Evolutionary conservation across 2,888 invertebrate genomes (phyloP), one percentile per base, ranked within the genome.

Genomic region (Erannis defoliaria): DNA sequence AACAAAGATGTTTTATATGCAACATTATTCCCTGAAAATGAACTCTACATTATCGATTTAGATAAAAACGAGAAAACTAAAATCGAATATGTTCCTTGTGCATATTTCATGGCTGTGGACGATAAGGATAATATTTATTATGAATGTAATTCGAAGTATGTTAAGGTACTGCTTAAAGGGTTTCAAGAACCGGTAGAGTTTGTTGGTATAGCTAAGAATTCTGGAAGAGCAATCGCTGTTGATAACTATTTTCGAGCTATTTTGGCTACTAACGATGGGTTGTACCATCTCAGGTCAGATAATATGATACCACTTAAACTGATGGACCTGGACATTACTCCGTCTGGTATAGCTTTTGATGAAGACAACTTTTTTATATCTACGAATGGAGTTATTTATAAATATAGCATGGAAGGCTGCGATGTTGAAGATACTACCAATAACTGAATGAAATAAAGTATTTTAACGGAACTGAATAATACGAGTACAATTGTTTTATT

Each of bases 121-220:
- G 68, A 72, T 0, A 71, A 80, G 9, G 89, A 85, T 0, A 93
- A 93, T 72, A 68, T 92, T 2, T 93, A 73, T 59, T 93, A 88
- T 33, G 92, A 92, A 76, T 92, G 93, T 50, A 91, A 91, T 75
- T 88, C 92, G 0, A 92, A 92, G 53, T 92, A 91, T 35, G 85
- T 92, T 2, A 92, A 91, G 66, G 84, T 92, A 38, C 56, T 92
- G 54, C 70, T 90, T 0, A 90, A 82, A 81, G 91, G 83, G 42
- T 93, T 89, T 54, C 81, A 85, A 54, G 93, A 92, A 40, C 86
- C 93, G 0, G 80, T 93, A 37, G 92, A 92, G 45, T 93, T 82
- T 77, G 88, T 87, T 23, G 93, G 92, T 3, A 80, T 93, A 5
- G 71, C 81, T 0, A 92, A 89, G 55, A 88, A 91, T 67, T 74